Base-by-base conservation (phyloP, 37 sponge, comb jelly and placozoan genomes). In the Hormiphora californensis region DNA sequence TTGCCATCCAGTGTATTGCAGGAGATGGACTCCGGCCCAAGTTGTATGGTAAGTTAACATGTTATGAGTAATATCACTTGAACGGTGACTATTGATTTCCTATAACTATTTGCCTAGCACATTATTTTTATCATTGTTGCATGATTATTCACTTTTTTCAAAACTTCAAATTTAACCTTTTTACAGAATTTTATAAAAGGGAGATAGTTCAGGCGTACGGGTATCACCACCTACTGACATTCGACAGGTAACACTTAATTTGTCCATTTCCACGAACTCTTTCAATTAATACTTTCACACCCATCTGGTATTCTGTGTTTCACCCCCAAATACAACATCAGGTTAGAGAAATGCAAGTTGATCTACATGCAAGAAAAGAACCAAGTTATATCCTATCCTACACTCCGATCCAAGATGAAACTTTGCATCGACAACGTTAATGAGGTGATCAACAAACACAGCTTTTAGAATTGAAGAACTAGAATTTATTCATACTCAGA, bases 191-290 rank as follows among this genome's bases (percentile, higher is more conserved):
- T 57, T 98, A 98, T 85, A 89, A 90, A 85, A 63, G 89, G 34
- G 95, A 93, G 54, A 93, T 98, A 44, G 22, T 96, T 8, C 96
- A 95, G 89, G 87, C 88, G 0, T 98, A 94, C 69, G 99, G 99
- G 0, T 88, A 90, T 23, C 89, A 98, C 40, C 91, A 93, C 61
- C 43, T 98, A 36, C 54, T 89, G 4, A 90, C 89, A 25, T 87
- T 98, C 36, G 86, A 88, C 85, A 53, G 81, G 81, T 73, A 32
- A 7, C 15, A 30, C n/a, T n/a, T n/a, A n/a, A n/a, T n/a, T n/a
- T n/a, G n/a, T n/a, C n/a, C n/a, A n/a, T n/a, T n/a, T n/a, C n/a
- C n/a, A n/a, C n/a, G 7, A 4, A 57, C 27, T 57, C 61, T 57
- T 5, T 9, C n/a, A 28, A 12, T 57, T 5, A 57, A 30, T 28